Conservation (phyloP, 1,140 invertebrate species). For the Bombus balteatus region DNA sequence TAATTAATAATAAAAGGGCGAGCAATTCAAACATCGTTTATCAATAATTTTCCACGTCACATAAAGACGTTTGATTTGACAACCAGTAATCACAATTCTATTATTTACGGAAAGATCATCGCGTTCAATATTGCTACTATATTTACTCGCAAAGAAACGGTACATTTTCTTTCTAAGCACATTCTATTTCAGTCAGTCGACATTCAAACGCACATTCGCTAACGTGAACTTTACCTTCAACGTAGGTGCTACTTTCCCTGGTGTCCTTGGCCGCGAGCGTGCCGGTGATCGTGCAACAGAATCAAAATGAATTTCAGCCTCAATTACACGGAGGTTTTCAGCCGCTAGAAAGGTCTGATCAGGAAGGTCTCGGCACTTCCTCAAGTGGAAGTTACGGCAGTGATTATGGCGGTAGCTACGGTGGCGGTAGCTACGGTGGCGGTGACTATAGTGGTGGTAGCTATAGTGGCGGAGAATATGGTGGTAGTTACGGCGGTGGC, state of each 20-base stretch:
- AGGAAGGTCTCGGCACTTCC: slow-evolving; percentile 63
- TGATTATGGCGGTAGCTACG: slow-evolving; percentile 35
- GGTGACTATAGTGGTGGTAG: slow-evolving; percentile 33
- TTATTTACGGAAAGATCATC: neutral
- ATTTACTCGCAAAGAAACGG: neutral
- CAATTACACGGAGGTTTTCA: slow-evolving; percentile 59
- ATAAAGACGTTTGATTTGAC: neutral
- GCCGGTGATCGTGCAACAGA: slow-evolving; percentile 73
- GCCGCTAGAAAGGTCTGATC: slow-evolving; percentile 75
- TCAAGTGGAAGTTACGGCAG: slow-evolving; percentile 40
- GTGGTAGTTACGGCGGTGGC: slow-evolving; percentile 31
- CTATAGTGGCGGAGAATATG: neutral
- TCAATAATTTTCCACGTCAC: no score
- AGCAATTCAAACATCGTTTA: neutral
- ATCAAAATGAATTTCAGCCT: slow-evolving; percentile 57
- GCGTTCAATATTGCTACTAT: neutral
- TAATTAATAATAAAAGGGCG: neutral
- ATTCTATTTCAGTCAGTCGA: neutral
- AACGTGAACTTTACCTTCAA: slow-evolving; percentile 30
- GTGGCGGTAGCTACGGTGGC: slow-evolving; percentile 25
- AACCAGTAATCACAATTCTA: neutral
- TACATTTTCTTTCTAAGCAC: neutral
- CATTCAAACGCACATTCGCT: slow-evolving; percentile 11
- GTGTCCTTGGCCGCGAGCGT: slow-evolving; percentile 69
- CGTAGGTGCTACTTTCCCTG: slow-evolving; percentile 72